These are phyloP conservation scores for Arenaria interpres DNA, from an alignment of 2,113 vertebrate genomes.

Conservation along the genomic window DNA sequence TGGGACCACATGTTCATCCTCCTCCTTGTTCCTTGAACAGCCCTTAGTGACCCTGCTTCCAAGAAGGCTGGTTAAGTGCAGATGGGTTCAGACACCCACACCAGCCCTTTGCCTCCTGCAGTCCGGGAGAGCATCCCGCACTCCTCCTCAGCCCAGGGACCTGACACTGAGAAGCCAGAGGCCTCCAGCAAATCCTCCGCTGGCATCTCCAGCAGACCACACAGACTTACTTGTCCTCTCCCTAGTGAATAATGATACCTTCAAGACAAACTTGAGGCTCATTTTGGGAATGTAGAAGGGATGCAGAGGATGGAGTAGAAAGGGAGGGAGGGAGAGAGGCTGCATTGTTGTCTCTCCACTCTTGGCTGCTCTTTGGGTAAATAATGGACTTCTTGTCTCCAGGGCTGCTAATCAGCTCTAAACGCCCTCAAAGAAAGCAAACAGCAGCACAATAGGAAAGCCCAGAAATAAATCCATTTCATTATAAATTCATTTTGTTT, in stretches of 20 bases:
- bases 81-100: not conserved
- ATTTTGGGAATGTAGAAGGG: not conserved
- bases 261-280: not conserved
- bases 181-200: not conserved
- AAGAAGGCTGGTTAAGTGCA: not conserved
- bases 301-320: not conserved
- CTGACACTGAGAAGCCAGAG: not conserved
- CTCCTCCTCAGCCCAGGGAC: not conserved
- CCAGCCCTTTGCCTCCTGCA: not conserved
- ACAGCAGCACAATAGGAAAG: constrained; percentile 47
- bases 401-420: constrained; percentile 27
- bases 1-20: not conserved
- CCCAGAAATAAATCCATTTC: constrained; percentile 55
- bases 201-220: not conserved
- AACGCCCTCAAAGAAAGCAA: constrained; percentile 45
- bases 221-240: not conserved
- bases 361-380: constrained; percentile 17
- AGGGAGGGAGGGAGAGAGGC: not conserved
- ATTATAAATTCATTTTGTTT: constrained; percentile 69
- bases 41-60: not conserved
- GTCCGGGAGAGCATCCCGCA: fast-evolving
- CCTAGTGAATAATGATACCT: not conserved
- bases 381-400: constrained; percentile 56
- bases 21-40: not conserved
- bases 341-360: not conserved